Evolutionary conservation across 2,888 invertebrate species (phyloP).

Genomic region (Tinea semifulvella): DNA sequence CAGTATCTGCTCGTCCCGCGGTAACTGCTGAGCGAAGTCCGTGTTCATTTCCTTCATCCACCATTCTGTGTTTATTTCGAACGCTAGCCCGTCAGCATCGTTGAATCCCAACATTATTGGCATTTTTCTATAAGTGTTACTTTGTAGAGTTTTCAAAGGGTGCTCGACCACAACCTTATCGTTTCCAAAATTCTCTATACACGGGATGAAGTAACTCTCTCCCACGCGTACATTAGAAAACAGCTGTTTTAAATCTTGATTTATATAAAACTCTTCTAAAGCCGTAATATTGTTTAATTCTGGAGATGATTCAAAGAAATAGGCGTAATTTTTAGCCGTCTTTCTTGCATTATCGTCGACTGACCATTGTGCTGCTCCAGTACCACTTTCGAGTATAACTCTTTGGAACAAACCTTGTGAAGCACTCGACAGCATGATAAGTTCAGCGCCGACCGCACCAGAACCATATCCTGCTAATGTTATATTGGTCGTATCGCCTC

Average conservation of each 20-base stretch:
- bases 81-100: slow-evolving; percentile 4
- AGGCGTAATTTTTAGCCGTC: not conserved
- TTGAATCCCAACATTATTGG: slow-evolving; percentile 8
- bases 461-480: slow-evolving; percentile 12
- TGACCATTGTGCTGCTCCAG: not conserved
- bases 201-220: not conserved
- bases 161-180: not conserved
- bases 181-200: not conserved
- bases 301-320: not conserved
- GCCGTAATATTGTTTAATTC: not conserved
- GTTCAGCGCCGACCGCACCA: slow-evolving; percentile 10
- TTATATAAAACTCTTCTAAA: not conserved
- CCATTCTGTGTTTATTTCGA: not conserved
- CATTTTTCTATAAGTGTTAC: not conserved
- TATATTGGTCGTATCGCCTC: slow-evolving; percentile 10
- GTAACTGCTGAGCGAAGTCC: not conserved
- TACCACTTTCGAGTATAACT: slow-evolving; percentile 9
- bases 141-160: not conserved
- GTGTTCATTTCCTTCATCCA: not conserved
- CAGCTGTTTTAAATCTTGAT: not conserved
- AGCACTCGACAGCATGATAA: slow-evolving; percentile 7
- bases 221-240: not conserved
- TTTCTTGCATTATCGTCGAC: not conserved
- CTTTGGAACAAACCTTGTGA: not conserved
- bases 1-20: not conserved